Conservation (phyloP, 2,113 vertebrate genomes). For the Dascyllus trimaculatus region DNA sequence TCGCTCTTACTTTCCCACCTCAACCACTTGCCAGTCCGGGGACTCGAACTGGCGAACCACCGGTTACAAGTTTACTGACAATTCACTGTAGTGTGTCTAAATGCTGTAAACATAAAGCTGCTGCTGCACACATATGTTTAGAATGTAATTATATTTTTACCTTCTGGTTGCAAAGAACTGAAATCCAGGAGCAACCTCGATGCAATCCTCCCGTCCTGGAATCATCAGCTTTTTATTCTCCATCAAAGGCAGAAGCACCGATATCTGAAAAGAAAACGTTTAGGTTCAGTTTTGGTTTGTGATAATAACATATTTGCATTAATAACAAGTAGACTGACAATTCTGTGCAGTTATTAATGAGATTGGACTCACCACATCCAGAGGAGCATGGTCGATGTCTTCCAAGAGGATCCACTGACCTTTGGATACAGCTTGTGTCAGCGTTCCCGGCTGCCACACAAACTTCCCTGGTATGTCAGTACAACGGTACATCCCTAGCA, state of each 20-base stretch:
- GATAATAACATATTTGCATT: neutral
- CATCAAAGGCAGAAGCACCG: slow-evolving; percentile 94
- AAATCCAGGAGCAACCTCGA: slow-evolving; percentile 93
- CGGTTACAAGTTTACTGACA: no score
- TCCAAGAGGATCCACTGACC: slow-evolving; percentile 97
- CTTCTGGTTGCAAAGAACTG: slow-evolving; percentile 98
- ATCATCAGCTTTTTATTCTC: slow-evolving; percentile 94
- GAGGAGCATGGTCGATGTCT: slow-evolving; percentile 96
- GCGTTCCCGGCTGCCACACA: slow-evolving; percentile 94
- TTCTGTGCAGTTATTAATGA: no score
- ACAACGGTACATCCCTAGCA: slow-evolving; percentile 97
- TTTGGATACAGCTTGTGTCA: slow-evolving; percentile 93
- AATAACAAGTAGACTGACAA: neutral
- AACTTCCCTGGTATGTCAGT: slow-evolving; percentile 97
- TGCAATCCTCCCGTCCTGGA: slow-evolving; percentile 92
- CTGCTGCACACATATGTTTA: neutral
- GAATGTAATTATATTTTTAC: slow-evolving; percentile 73
- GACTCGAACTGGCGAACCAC: no score
- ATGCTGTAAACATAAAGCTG: no score
- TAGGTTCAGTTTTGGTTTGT: neutral
- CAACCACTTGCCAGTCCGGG: no score
- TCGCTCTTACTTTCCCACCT: no score
- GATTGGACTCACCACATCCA: slow-evolving; percentile 92
- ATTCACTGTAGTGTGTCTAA: no score
- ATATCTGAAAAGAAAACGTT: slow-evolving; percentile 85